Base-by-base conservation (phyloP, 2,888 invertebrate species). In the Belgica antarctica region DNA sequence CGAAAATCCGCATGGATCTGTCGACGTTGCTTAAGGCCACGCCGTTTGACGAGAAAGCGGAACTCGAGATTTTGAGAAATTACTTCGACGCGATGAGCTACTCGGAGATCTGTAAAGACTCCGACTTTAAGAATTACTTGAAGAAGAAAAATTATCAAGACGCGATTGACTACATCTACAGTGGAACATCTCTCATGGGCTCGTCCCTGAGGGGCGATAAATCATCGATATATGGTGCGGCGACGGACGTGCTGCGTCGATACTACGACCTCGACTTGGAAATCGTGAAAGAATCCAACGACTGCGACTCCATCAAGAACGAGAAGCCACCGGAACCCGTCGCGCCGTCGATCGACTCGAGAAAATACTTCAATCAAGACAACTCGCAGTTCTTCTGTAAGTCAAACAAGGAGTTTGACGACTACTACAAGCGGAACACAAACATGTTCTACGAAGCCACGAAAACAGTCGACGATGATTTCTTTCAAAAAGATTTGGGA, bases 31-130 rank as follows among this genome's bases (percentile, higher is more conserved):
- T 68, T 74, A 77, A 79, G 28, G 73, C 77, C 0, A 77, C 78
- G 0, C 78, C 77, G 71, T 78, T 77, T 69, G 77, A 79, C 73
- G 79, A 78, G 71, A 78, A 78, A 0, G 62, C 77, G n/a, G 80
- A 80, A 71, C 78, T 77, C 73, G 76, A 77, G 15, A 72, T 79
- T 66, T 75, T 80, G 22, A 78, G 79, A 71, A 78, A 80, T 68
- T 80, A 80, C 70, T 74, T 80, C 31, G 79, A 80, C 71, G 77
- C 77, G n/a, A 79, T 79, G 73, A 78, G 78, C 1, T 79, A 79
- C 71, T 78, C 79, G 1, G 79, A 79, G 36, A 80, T 80, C 61
- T 77, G 78, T 62, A 78, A 79, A 71, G 79, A 80, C 72, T 74
- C 73, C 0, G 77, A 78, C 52, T 80, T 80, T 62, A 78, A 78